phyloP scores from a whole-genome alignment of 2,113 vertebrate genomes.

The Osmerus mordax region DNA sequence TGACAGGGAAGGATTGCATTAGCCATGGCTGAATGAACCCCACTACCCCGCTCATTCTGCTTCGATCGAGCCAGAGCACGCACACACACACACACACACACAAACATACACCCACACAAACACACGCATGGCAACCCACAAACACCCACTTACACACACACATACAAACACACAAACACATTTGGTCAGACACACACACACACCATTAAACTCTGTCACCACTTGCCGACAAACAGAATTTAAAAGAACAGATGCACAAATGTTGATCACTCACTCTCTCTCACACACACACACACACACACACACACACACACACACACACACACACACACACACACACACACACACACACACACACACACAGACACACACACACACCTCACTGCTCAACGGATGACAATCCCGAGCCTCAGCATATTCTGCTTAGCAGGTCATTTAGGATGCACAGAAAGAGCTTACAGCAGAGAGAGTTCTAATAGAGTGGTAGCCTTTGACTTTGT shows the following conservation, averaged over 20 bases:
- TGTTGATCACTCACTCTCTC: too few relatives aligned
- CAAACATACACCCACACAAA: constrained; percentile 7
- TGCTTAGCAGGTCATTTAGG: not conserved
- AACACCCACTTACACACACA: not conserved
- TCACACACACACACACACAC: not conserved
- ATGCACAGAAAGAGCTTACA: constrained; percentile 2
- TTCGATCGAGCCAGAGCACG: not conserved
- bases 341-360: not conserved
- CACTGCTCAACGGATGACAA: not conserved
- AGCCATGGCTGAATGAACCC: constrained; percentile 27
- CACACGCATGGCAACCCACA: not conserved
- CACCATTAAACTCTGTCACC: not conserved
- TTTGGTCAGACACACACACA: not conserved
- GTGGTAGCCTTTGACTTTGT: not conserved
- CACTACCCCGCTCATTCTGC: constrained; percentile 1
- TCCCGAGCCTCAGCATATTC: not conserved
- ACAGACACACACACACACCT: not conserved
- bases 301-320: not conserved
- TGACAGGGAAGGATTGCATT: constrained; percentile 29
- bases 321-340: not conserved
- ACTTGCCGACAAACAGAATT: too few relatives aligned
- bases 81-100: not conserved
- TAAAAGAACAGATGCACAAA: too few relatives aligned
- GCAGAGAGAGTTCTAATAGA: not conserved
- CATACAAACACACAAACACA: constrained; percentile 2